A percentile compares a stretch with the other conserved stretches of the same genome.
Conservation (phyloP, 2,113 vertebrate genomes). For the Tenrec ecaudatus region DNA sequence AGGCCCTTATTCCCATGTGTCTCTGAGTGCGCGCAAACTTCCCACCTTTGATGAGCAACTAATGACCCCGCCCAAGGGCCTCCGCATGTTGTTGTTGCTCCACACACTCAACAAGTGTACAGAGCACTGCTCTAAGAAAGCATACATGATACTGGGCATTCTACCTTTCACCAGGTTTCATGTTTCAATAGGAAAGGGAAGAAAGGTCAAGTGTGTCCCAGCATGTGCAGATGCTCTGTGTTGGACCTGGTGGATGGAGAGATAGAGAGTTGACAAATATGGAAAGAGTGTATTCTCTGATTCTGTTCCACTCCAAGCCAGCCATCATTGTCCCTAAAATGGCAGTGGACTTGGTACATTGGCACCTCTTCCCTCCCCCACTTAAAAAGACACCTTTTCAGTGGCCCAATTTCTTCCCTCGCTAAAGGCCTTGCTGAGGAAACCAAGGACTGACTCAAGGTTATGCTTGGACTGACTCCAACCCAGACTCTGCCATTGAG, state of each 20-base stretch:
- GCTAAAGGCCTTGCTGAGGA: neutral
- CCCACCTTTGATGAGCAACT: neutral
- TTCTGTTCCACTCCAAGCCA: neutral
- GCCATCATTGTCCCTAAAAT: neutral
- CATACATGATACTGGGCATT: neutral
- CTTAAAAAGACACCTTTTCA: neutral
- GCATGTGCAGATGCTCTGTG: neutral
- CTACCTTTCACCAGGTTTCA: neutral
- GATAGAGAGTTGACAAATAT: neutral
- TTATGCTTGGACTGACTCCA: neutral
- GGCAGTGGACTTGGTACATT: neutral
- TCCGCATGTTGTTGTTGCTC: neutral
- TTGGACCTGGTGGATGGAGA: neutral
- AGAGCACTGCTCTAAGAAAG: neutral
- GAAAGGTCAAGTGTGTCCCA: neutral
- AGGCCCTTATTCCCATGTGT: too few relatives aligned
- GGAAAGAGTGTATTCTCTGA: neutral
- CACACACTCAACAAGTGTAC: too few relatives aligned
- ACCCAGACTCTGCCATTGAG: slow-evolving; percentile 2
- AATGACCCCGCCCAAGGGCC: neutral
- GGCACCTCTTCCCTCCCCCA: neutral
- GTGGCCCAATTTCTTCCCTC: neutral
- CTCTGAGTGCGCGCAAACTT: too few relatives aligned
- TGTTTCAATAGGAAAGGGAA: neutral
- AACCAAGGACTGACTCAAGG: neutral